A percentile compares a stretch with the other conserved stretches of the same genome.
Evolutionary conservation across 2,888 invertebrate genomes (phyloP).

Genomic region (Ectobius pallidus): DNA sequence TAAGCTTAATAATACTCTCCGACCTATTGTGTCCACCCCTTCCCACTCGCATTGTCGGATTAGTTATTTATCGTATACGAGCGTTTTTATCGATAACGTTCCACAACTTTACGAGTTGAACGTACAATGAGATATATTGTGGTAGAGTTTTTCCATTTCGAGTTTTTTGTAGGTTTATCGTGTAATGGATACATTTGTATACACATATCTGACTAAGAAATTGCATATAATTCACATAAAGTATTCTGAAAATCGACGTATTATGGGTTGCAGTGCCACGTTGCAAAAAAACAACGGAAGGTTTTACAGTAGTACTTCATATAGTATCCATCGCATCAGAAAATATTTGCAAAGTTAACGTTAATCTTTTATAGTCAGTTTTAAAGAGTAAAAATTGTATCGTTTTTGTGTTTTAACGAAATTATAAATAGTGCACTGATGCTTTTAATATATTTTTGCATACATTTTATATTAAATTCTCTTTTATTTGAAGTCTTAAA

Average conservation of each 20-base stretch:
- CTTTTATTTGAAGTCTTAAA: too few species aligned
- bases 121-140: slow-evolving; percentile 3
- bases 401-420: too few species aligned
- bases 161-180: not conserved
- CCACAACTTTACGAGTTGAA: not conserved
- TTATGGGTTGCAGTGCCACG: not conserved
- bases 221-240: not conserved
- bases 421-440: too few species aligned
- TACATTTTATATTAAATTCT: too few species aligned
- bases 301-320: too few species aligned
- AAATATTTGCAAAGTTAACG: too few species aligned
- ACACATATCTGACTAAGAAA: not conserved
- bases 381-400: too few species aligned
- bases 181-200: not conserved
- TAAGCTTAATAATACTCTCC: slow-evolving; percentile 1
- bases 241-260: not conserved
- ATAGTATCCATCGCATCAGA: too few species aligned
- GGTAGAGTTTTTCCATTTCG: not conserved
- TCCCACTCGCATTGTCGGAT: not conserved
- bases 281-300: too few species aligned
- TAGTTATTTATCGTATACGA: not conserved
- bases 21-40: not conserved
- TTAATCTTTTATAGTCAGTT: too few species aligned
- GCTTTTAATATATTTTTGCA: too few species aligned
- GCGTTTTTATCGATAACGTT: not conserved